Evolutionary conservation across 2,888 invertebrate species (phyloP).

Genomic region (Dynastes hyllus): DNA sequence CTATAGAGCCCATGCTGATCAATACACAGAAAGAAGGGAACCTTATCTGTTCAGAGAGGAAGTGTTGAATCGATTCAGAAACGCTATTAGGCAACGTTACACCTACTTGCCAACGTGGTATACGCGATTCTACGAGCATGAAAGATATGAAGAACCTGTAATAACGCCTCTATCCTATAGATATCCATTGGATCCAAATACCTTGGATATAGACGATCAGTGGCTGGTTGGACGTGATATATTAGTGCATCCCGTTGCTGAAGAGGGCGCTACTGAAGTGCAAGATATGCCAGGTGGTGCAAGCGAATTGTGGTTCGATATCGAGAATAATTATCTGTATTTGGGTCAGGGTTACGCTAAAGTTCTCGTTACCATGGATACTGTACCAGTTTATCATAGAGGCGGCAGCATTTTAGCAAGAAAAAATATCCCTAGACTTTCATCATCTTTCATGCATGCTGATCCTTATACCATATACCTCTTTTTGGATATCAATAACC

Average conservation of each 20-base stretch:
- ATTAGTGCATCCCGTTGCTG: conserved; percentile 89
- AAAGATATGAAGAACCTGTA: conserved; percentile 86
- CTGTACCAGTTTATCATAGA: conserved; percentile 93
- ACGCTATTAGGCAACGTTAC: conserved; percentile 84
- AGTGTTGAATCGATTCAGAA: conserved; percentile 71
- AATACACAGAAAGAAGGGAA: conserved; percentile 94
- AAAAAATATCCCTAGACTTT: conserved; percentile 87
- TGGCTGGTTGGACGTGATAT: conserved; percentile 86
- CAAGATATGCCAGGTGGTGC: conserved; percentile 87
- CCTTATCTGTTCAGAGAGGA: conserved; percentile 91
- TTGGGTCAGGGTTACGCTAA: conserved; percentile 47
- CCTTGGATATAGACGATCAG: conserved; percentile 87
- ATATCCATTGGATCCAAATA: conserved; percentile 86
- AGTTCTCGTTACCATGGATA: conserved; percentile 56
- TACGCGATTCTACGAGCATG: conserved; percentile 91
- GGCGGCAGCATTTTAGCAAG: conserved; percentile 91
- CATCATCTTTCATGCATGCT: conserved; percentile 84
- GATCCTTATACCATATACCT: conserved; percentile 93
- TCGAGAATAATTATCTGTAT: conserved; percentile 46
- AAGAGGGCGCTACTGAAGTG: conserved; percentile 81
- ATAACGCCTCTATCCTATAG: conserved; percentile 92
- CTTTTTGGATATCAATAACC: conserved; percentile 79
- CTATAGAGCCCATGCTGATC: conserved; percentile 95
- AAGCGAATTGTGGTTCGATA: conserved; percentile 79
- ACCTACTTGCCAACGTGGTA: conserved; percentile 92